Conservation (phyloP, 2,113 vertebrate species). For the Microtus pennsylvanicus region DNA sequence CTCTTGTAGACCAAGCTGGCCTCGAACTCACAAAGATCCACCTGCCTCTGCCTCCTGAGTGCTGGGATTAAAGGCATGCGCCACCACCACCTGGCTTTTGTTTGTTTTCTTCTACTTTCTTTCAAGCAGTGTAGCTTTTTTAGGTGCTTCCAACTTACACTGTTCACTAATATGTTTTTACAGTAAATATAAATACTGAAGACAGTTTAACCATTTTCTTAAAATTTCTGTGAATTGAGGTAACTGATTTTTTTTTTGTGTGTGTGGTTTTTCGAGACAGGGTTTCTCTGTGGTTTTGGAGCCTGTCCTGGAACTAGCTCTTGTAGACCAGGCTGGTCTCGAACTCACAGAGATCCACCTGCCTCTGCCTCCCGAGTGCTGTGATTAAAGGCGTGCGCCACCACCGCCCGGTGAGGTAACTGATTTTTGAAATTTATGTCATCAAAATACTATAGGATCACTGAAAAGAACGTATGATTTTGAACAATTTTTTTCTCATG, state of each 20-base stretch:
- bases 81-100: no score
- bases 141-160: background rate
- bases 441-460: background rate
- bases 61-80: no score
- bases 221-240: conserved; percentile 13
- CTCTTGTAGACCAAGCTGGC: no score
- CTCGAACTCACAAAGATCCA: no score
- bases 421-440: conserved; percentile 33
- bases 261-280: no score
- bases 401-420: background rate
- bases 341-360: no score
- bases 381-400: no score
- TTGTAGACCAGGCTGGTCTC: no score
- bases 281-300: no score
- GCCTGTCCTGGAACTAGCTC: no score
- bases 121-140: background rate
- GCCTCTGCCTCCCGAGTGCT: no score
- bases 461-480: background rate
- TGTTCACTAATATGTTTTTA: conserved; percentile 28
- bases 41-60: no score
- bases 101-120: background rate
- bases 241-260: background rate
- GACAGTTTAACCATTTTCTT: background rate
- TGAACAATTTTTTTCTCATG: conserved; percentile 14
- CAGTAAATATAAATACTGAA: conserved; percentile 25